Evolutionary conservation across 2,113 vertebrate genomes (phyloP), one percentile per base, ranked within the genome.

Genomic region (Oreochromis spilurus): DNA sequence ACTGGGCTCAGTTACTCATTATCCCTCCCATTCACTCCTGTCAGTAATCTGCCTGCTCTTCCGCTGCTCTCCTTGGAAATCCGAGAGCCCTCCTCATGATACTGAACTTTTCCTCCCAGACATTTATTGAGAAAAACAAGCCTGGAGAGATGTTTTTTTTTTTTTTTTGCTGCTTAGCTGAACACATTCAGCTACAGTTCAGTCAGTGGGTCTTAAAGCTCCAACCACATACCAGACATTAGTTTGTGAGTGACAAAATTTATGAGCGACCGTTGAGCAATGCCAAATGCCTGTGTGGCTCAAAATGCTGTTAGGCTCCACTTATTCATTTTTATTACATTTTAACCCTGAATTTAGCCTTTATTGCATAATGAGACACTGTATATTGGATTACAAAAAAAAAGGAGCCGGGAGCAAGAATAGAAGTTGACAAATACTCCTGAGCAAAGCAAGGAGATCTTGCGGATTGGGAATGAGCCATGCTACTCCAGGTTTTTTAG

Each of bases 221-320:
- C 80, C 67, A 7, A 81, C 79, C 87, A 84, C 88, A 85, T 86
- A 82, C 86, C 83, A 92, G 79, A 87, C 79, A 84, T 79, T 65
- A 2, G 5, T 89, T 90, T 89, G 65, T 80, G 50, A 48, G 65
- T 79, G 85, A 87, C 77, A 88, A 38, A 40, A 55, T 87, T 90
- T 85, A 88, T 10, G 17, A 84, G 81, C 40, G 87, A 72, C 24
- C 12, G 55, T 60, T 78, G 57, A 84, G 24, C 6, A 57, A 84
- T 53, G 75, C 75, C 58, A 86, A 92, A 87, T 84, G 40, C 55
- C 29, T 75, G 62, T 87, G 77, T 77, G 19, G 7, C 84, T 75
- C 26, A 48, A 80, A 85, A 87, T 72, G 34, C 77, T 82, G 19
- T 84, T 67, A 52, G 31, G 29, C 12, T 52, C 24, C 53, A 55